A percentile compares a stretch with the other conserved stretches of the same genome.
Conservation (phyloP, 2,113 vertebrate species). For the Clarias gariepinus region DNA sequence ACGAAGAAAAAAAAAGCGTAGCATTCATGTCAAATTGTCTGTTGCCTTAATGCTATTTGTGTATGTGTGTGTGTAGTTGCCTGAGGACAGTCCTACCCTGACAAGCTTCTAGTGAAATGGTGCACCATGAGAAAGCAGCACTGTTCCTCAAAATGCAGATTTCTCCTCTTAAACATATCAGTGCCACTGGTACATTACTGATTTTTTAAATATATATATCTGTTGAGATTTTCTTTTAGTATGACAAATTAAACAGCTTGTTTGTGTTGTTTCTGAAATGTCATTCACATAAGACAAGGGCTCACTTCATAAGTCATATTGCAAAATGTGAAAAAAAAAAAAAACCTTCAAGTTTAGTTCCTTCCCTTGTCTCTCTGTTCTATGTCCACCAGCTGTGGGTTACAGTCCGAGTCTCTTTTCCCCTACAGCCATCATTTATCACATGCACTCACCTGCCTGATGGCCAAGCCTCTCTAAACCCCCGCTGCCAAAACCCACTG, state of each 20-base stretch:
- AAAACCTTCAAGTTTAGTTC: background rate
- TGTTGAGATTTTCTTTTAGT: background rate
- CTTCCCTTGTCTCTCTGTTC: background rate
- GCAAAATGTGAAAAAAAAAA: background rate
- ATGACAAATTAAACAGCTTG: background rate
- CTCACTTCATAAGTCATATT: background rate
- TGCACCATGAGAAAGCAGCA: constrained; percentile 38
- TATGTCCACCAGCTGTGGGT: constrained; percentile 14
- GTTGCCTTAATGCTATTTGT: background rate
- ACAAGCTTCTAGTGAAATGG: constrained; percentile 28
- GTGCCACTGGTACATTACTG: background rate
- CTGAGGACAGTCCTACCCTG: constrained; percentile 26
- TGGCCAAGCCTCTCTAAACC: constrained; percentile 33
- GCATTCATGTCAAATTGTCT: background rate
- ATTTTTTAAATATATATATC: background rate
- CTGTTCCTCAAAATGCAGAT: constrained; percentile 9
- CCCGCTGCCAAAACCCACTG: constrained; percentile 28
- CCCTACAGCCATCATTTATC: constrained; percentile 45
- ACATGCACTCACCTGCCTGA: constrained; percentile 45
- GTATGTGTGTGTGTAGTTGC: constrained; percentile 22
- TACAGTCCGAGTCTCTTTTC: constrained; percentile 3
- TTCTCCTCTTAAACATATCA: background rate
- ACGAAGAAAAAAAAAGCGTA: background rate
- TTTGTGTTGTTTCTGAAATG: background rate
- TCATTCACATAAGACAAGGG: background rate